Base-by-base conservation (phyloP, 1,140 invertebrate species). In the Tribolium castaneum region DNA sequence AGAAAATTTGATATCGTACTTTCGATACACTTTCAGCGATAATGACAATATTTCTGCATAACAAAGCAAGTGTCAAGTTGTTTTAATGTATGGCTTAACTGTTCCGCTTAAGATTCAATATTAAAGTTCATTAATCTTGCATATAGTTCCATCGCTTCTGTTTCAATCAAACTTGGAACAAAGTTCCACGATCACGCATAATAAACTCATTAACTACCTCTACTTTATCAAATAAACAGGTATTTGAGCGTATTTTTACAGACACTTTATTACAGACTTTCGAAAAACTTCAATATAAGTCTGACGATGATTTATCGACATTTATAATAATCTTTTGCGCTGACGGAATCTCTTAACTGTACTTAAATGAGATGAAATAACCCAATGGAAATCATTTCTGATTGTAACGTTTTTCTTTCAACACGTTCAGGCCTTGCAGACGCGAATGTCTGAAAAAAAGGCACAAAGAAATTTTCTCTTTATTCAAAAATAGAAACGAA, bases 41-140 rank as follows among this genome's bases (percentile, higher is more conserved):
- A 35, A 66, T 66, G 30, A 66, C 12, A 66, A 35, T 35, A 30
- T 66, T 35, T 66, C 10, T 13, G 59, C 10, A 34, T 35, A 59
- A 59, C 54, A 25, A 25, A 59, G 54, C 54, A 59, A 59, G 59
- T 66, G 59, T 66, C 59, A 35, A 35, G 25, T 25, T 59, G 19
- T 59, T 59, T 59, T 25, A 59, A 22, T 59, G 54, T 59, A 59
- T 66, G 30, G 34, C 22, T 34, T 66, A 66, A 66, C 34, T 35
- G 59, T 66, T 66, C 14, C 14, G 14, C 34, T 12, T 35, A 12
- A n/a, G 22, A 66, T 35, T 66, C 30, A 66, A 35, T 59, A 59
- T 66, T 13, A 66, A 66, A 66, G 30, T 35, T 66, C 59, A 66
- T 66, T 66, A 66, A 66, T 66, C 30, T 66, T 66, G n/a, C 59